Percentiles rank a stretch among this genome's conserved stretches.
Evolutionary conservation across 2,797 vertebrate species (phyloP).

Genomic region (Hemitrygon akajei): DNA sequence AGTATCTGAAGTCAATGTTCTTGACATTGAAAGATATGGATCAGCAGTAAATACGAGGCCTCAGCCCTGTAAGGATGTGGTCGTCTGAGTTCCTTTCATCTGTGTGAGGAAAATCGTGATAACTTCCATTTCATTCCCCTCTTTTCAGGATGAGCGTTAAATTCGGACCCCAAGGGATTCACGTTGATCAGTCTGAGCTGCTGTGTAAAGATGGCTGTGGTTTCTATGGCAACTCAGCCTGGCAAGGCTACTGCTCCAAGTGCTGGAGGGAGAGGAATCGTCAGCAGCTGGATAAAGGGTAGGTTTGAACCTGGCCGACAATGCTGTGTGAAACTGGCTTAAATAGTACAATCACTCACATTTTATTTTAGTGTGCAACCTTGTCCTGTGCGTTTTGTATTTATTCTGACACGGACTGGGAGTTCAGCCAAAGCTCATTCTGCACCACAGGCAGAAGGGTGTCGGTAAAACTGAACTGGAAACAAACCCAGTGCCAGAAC

Average conservation of each 20-base stretch:
- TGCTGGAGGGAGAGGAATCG: constrained; percentile 65
- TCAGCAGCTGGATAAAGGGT: constrained; percentile 37
- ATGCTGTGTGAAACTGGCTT: not conserved
- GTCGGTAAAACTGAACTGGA: not conserved
- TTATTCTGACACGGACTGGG: not conserved
- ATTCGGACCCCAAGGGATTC: constrained; percentile 52
- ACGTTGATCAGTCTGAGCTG: constrained; percentile 62
- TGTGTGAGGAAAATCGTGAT: no score
- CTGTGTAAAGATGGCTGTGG: constrained; percentile 68
- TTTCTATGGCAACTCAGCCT: constrained; percentile 69
- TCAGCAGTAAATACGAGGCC: no score
- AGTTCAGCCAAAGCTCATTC: not conserved
- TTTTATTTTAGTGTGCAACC: not conserved
- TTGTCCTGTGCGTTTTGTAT: not conserved
- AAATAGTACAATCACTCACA: not conserved
- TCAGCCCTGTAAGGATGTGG: no score
- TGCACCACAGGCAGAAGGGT: not conserved
- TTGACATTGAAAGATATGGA: no score
- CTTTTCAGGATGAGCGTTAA: constrained; percentile 18
- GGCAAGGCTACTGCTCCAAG: constrained; percentile 74
- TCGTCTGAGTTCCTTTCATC: no score
- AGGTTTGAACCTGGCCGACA: constrained; percentile 47
- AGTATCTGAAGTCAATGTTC: no score
- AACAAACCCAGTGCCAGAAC: not conserved
- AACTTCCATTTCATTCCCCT: constrained; percentile 35